Evolutionary conservation across 2,113 vertebrate species (phyloP).

Genomic region (Hiodon tergisus): DNA sequence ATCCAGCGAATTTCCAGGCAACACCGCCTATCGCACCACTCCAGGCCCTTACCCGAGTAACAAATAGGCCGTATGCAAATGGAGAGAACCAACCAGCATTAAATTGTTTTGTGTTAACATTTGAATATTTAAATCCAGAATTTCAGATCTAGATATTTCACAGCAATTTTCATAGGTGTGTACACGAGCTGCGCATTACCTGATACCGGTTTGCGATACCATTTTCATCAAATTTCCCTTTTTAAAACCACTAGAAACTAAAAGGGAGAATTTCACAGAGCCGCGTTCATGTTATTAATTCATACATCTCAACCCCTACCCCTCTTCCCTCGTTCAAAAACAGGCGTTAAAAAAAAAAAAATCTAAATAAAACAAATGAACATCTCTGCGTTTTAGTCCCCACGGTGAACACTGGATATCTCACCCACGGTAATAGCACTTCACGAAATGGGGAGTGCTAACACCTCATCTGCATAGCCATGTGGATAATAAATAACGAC

Average conservation of each 20-base stretch:
- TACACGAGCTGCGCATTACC: conserved; percentile 37
- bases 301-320: conserved; percentile 29
- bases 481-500: too few relatives aligned
- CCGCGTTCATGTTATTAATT: background rate
- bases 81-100: conserved; percentile 45
- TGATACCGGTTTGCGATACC: conserved; percentile 21
- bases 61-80: conserved; percentile 69
- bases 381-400: too few relatives aligned
- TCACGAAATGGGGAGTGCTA: too few relatives aligned
- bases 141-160: conserved; percentile 61
- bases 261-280: too few relatives aligned
- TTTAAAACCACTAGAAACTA: conserved; percentile 7
- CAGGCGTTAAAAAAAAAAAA: too few relatives aligned
- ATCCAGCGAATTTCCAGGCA: background rate
- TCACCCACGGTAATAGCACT: too few relatives aligned
- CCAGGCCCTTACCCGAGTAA: conserved; percentile 35
- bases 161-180: conserved; percentile 54
- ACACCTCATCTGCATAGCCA: too few relatives aligned
- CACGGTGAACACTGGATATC: too few relatives aligned
- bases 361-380: too few relatives aligned
- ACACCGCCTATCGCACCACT: conserved; percentile 6
- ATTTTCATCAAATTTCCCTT: background rate
- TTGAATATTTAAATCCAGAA: conserved; percentile 67
- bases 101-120: conserved; percentile 61
- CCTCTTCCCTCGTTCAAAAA: conserved; percentile 25